Percentiles rank a stretch among this genome's conserved stretches.
Evolutionary conservation across 1,140 invertebrate species (phyloP).

Genomic region (Zophobas morio): DNA sequence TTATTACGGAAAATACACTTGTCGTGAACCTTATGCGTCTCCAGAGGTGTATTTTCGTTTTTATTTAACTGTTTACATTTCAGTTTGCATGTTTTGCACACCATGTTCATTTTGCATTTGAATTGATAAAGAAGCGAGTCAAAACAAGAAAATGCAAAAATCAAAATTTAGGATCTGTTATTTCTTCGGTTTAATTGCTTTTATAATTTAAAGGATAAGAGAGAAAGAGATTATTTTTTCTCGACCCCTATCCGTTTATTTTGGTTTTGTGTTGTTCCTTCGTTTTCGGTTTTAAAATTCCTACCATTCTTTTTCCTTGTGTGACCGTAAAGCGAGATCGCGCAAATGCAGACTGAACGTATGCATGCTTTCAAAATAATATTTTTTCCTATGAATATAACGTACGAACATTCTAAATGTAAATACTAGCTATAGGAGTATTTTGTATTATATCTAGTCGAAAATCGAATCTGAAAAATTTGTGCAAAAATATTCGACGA

Average conservation of each 20-base stretch:
- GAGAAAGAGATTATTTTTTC: no score
- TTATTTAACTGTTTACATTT: conserved; percentile 48
- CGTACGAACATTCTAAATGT: conserved; percentile 45
- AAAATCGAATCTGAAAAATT: conserved; percentile 34
- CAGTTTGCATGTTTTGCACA: conserved; percentile 58
- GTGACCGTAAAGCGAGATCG: no score
- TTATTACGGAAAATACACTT: conserved; percentile 20
- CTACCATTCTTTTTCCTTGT: no score
- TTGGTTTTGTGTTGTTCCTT: no score
- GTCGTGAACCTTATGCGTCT: neutral
- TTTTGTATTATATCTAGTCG: conserved; percentile 41
- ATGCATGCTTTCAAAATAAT: conserved; percentile 28
- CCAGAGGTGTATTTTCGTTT: conserved; percentile 48
- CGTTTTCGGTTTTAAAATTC: no score
- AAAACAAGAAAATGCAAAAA: no score
- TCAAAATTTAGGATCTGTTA: no score
- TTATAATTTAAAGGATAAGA: no score
- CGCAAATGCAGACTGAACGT: conserved; percentile 32
- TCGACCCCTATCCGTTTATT: no score
- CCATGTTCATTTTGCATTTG: conserved; percentile 47
- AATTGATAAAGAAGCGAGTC: conserved; percentile 1
- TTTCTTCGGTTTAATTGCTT: no score
- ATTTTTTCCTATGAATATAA: conserved; percentile 30
- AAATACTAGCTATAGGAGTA: conserved; percentile 38
- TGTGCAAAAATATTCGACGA: conserved; percentile 38